Evolutionary conservation across 2,113 vertebrate species (phyloP), one percentile per base, ranked within the genome.

Genomic region (Promerops cafer): DNA sequence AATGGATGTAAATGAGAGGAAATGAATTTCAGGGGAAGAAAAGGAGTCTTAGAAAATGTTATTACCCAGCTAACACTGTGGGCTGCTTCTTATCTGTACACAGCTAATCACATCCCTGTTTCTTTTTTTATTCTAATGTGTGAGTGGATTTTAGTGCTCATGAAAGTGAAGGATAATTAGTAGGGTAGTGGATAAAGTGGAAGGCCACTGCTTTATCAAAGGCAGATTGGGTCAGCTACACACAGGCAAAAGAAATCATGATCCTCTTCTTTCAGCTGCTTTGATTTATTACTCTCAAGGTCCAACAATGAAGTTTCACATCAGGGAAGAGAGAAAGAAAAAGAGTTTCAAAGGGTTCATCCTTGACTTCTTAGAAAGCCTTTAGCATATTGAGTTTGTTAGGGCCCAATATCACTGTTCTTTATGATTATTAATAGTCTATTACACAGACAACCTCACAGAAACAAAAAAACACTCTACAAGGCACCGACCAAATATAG

Each of bases 161-260:
- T 86, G 88, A 90, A 96, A 92, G 90, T 71, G 90, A 78, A 90
- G 90, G 85, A 94, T 93, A 94, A 93, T 95, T 95, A 96, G 83
- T 19, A 89, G 83, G 72, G 69, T 45, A 49, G 72, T 81, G 88
- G 86, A 68, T 88, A 88, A 90, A 94, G 69, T 89, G 28, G 85
- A 92, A 90, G 92, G 94, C 56, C 79, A 64, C 15, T 83, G 56
- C 68, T 64, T 90, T 95, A 92, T 95, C 94, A 93, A 90, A 96
- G 93, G 74, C 45, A 88, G 85, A 83, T 45, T 87, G 86, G 76
- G 85, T 82, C 94, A 95, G 68, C 68, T 64, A 56, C 42, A 88
- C 45, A 69, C 3, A 33, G 83, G 83, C 83, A 90, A 90, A 92
- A 74, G 84, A 81, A 74, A 96, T 64, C 85, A 66, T 14, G 60